A percentile compares a stretch with the other conserved stretches of the same genome.
Conservation (phyloP, 2,797 vertebrate species). For the Gymnothorax reevesii region DNA sequence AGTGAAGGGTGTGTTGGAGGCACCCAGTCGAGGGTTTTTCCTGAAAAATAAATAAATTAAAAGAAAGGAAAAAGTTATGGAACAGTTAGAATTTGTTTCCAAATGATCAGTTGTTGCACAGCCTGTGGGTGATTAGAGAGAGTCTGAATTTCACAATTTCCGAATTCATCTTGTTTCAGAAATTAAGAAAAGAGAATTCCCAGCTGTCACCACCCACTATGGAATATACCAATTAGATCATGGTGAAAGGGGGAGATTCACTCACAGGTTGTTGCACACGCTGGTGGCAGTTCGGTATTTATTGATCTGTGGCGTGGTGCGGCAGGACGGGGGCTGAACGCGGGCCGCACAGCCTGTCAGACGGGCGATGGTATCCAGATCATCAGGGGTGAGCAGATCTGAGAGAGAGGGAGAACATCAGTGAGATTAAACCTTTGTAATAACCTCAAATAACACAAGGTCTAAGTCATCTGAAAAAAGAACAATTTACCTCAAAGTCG, state of each 20-base stretch:
- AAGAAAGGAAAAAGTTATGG: slow-evolving; percentile 19
- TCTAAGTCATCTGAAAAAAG: neutral
- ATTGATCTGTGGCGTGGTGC: slow-evolving; percentile 55
- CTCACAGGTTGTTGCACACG: slow-evolving; percentile 82
- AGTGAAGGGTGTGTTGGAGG: slow-evolving; percentile 73
- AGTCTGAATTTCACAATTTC: neutral
- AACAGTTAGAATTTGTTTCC: slow-evolving; percentile 13
- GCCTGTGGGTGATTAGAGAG: neutral
- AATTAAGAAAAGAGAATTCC: neutral
- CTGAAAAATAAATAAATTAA: slow-evolving; percentile 54
- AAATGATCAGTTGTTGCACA: slow-evolving; percentile 7
- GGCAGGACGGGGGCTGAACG: slow-evolving; percentile 52
- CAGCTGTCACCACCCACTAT: neutral
- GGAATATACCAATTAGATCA: neutral
- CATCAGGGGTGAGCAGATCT: slow-evolving; percentile 77
- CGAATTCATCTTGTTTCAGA: neutral
- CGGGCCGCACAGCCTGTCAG: slow-evolving; percentile 77
- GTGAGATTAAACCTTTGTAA: neutral
- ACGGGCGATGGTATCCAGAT: slow-evolving; percentile 65
- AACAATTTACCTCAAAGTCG: no score
- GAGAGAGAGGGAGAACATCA: slow-evolving; percentile 38
- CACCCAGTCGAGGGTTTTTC: slow-evolving; percentile 69
- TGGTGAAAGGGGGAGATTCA: neutral
- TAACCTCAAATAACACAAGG: neutral
- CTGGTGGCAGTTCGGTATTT: slow-evolving; percentile 77